Evolutionary conservation across 2,888 invertebrate species (phyloP), one percentile per base, ranked within the genome.

Genomic region (Mythimna albipuncta): DNA sequence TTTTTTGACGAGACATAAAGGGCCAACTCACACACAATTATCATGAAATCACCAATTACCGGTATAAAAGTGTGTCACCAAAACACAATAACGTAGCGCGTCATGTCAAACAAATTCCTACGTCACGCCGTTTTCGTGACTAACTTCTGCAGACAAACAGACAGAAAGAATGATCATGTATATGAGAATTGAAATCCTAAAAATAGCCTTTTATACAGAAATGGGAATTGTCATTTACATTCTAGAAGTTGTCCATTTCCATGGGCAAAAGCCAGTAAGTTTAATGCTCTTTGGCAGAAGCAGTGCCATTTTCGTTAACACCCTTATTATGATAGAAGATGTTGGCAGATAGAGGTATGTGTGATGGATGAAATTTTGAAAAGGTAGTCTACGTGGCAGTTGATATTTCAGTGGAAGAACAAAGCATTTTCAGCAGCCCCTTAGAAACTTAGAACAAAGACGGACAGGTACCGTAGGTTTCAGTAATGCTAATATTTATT

Each of bases 91-190:
- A 52, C 41, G 9, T 66, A 52, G 19, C 47, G 6, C 47, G 47
- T 47, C 47, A 47, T 74, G 52, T n/a, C 21, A 66, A 65, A 52
- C 19, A 38, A 75, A 61, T 35, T 38, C 38, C 16, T 67, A 59
- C 59, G 67, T 61, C 67, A 75, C 44, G 10, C 6, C 26, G 38
- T 52, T 54, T 59, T 38, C 26, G 16, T 52, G 26, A 54, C 7
- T n/a, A 38, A 73, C 52, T 59, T 75, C 26, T 61, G 59, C 59
- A 32, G 47, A 69, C 21, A 32, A 19, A 44, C 21, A 52, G 35
- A 70, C 52, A 16, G 26, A 35, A 70, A 50, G n/a, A 69, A 58
- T 21, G 21, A 13, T 47, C 41, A 19, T 41, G 67, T 57, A 50
- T 26, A 13, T 21, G 67, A 21, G 38, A 4, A 44, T 44, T 44